Evolutionary conservation across 2,113 vertebrate genomes (phyloP), one percentile per base, ranked within the genome.

Genomic region (Romanogobio albipinnatus): DNA sequence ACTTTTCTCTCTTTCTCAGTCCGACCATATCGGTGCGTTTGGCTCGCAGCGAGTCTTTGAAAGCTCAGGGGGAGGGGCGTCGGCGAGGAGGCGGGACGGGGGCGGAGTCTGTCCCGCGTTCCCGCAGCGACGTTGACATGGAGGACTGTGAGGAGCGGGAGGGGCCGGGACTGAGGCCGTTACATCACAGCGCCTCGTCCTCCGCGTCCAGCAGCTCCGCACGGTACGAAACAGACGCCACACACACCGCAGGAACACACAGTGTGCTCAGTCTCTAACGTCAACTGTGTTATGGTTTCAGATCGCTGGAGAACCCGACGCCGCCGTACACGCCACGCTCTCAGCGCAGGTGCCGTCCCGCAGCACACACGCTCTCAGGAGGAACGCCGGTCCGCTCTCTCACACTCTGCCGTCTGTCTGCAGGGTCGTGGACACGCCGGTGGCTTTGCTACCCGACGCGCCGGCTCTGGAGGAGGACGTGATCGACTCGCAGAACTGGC

Each of bases 91-190:
- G 56, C 0, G 58, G 78, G 7, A 13, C 96, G 0, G 94, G 93
- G 15, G 91, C 89, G 0, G 97, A 97, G 86, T 95, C 95, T 0
- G 97, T 98, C 5, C 97, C 97, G 0, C 95, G 97, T 0, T 98
- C 97, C 5, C 96, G 96, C 0, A 99, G 97, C 0, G 96, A 98
- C 0, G 97, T 99, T 59, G 97, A 99, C 88, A 98, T 98, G 97
- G 97, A 98, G 0, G 97, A 97, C 0, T 96, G 96, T 0, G 95
- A 94, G 59, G 95, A 95, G 87, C 85, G 90, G 82, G 94, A 94
- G 39, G 90, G 88, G 11, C 77, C 91, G 0, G 92, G 88, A 0
- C 96, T 96, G 9, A 92, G 95, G 0, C 93, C 92, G 4, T 93
- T 97, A 15, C 96, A 96, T 80, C 96, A 97, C 91, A 97, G 97